Base-by-base conservation (phyloP, 2,888 invertebrate species). In the Lydus trimaculatus region DNA sequence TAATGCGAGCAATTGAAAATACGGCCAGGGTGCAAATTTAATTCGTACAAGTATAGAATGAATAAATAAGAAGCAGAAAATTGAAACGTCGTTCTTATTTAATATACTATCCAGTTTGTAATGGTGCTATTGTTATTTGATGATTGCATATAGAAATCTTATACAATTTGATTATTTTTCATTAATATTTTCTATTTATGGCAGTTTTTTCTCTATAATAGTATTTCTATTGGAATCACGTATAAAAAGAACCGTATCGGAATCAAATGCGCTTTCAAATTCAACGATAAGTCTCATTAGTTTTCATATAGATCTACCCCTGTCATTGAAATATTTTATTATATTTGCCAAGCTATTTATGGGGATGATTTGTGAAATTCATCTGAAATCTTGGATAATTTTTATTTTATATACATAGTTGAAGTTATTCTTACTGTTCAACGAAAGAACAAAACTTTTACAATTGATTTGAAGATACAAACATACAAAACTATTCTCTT, bases 61-160 rank as follows among this genome's bases (percentile, higher is more conserved):
- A 69, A 69, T 69, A 69, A 69, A 69, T 69, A 69, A 69, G 48
- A 69, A 60, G 63, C 65, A 56, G n/a, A 58, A 63, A 61, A 69
- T 65, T 65, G 68, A 65, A 65, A 63, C 43, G 60, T 20, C 31
- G 61, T 58, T 23, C 20, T 17, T 48, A 20, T 48, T 48, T 48
- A 48, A 48, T 48, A 48, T 2, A 48, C 20, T 20, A 48, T 20
- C 48, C 48, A 9, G 3, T 20, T 48, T 48, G 8, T 48, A 20
- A 48, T 48, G 9, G 2, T 48, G 1, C 20, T 48, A 48, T 23
- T 48, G 13, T 48, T 28, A 28, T 28, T 28, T 7, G 39, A 43
- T 23, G 48, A 48, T 48, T 43, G 17, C 39, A 17, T 17, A 43
- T n/a, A 17, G 17, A 43, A 43, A 43, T 43, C 11, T 5, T 8